Conservation (phyloP, 2,113 vertebrate genomes). For the Thunnus thynnus region DNA sequence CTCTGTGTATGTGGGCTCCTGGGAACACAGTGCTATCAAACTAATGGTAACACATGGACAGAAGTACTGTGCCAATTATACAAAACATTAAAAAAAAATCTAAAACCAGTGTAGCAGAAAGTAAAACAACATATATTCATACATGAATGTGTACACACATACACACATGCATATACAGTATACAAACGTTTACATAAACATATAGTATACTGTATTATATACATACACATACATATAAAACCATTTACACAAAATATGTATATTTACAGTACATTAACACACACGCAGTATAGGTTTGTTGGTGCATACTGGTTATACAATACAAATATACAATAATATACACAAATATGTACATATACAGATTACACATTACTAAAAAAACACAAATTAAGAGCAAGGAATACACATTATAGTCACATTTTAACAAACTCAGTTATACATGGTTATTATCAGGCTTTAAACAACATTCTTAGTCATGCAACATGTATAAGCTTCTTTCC, state of each 20-base stretch:
- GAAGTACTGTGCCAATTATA: conserved; percentile 18
- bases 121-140: conserved; percentile 4
- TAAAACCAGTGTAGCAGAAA: conserved; percentile 19
- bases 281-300: not conserved
- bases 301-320: not conserved
- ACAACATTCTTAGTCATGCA: conserved; percentile 48
- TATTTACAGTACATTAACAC: not conserved
- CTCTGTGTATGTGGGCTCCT: conserved; percentile 21
- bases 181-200: not conserved
- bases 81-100: conserved; percentile 21
- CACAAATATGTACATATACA: conserved; percentile 4
- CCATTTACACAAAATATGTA: not conserved
- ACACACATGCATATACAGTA: not conserved
- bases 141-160: not conserved
- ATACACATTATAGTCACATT: conserved; percentile 8
- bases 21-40: conserved; percentile 39
- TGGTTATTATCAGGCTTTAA: conserved; percentile 40
- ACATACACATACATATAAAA: not conserved
- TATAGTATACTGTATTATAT: not conserved
- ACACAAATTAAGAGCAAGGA: not conserved
- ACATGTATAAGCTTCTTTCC: conserved; percentile 41
- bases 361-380: not conserved
- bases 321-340: not conserved
- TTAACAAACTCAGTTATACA: conserved; percentile 19
- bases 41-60: conserved; percentile 31